Evolutionary conservation across 2,888 invertebrate species (phyloP), one percentile per base, ranked within the genome.

Genomic region (Oasisia sp.): DNA sequence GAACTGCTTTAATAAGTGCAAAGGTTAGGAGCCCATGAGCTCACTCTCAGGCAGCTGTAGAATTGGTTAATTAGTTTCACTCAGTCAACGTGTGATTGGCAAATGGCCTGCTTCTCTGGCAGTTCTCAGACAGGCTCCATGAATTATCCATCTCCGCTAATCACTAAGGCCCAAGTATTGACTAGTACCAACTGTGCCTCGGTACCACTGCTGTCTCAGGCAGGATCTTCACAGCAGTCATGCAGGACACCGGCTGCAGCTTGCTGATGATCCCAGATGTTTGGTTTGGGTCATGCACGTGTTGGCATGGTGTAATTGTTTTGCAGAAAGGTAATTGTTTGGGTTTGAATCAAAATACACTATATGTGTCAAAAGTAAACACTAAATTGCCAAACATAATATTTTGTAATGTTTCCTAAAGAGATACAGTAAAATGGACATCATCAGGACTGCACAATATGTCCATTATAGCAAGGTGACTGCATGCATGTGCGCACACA

Each of bases 61-160:
- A n/a, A 74, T 74, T 74, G 74, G 14, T 74, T 74, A 74, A 74
- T 74, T 74, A 74, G 74, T 74, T 74, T 74, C 74, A 74, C 74
- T 74, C 74, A 19, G 7, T 74, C 74, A 74, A 74, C 27, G 27
- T 74, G 74, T 74, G 74, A 74, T 74, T 74, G 74, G 74, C 74
- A 74, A 74, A 74, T 7, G n/a, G 74, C n/a, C 74, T 74, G 74
- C 74, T n/a, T 27, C 27, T 7, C 27, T 74, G 74, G n/a, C 74
- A 74, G 27, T 74, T 38, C 27, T 74, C 74, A 74, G 74, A 19
- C 74, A 74, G 19, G 74, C 74, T 74, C 74, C 74, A 74, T 74
- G 74, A 74, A 74, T 74, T 74, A 74, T 74, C 74, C 74, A 74
- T 74, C 74, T 74, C 74, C 74, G 27, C 74, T 74, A 74, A 74